A percentile compares a stretch with the other conserved stretches of the same genome.
Evolutionary conservation across 2,797 vertebrate species (phyloP).

Genomic region (Rhabdomys pumilio): DNA sequence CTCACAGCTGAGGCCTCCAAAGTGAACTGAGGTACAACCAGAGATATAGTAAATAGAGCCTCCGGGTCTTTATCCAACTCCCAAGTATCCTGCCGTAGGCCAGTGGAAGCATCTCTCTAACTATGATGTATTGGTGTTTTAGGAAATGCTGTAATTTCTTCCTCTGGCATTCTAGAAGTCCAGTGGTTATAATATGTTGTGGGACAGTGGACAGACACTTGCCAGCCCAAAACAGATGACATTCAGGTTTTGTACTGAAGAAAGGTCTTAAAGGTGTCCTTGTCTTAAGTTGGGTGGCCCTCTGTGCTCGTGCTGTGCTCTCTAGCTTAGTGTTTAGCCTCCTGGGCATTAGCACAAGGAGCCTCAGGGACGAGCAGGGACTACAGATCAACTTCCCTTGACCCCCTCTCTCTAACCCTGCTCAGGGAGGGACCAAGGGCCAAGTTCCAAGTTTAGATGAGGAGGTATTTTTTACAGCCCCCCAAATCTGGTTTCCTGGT

Average conservation of each 20-base stretch:
- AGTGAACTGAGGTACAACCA: rapidly evolving
- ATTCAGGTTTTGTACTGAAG: not conserved
- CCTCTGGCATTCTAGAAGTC: not conserved
- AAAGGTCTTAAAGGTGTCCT: not conserved
- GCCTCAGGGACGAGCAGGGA: no score
- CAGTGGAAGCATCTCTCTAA: not conserved
- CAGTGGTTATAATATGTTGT: rapidly evolving
- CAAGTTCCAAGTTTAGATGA: not conserved
- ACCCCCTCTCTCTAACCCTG: no score
- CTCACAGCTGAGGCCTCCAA: not conserved
- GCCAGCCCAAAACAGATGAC: rapidly evolving
- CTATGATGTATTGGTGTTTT: not conserved
- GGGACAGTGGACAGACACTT: not conserved
- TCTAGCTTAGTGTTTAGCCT: not conserved
- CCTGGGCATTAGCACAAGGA: rapidly evolving
- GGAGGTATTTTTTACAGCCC: not conserved
- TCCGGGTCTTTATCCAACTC: not conserved
- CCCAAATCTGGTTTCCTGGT: not conserved
- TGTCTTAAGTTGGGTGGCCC: not conserved
- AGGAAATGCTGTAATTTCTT: not conserved
- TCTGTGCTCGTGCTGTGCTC: not conserved
- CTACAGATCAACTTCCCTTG: not conserved
- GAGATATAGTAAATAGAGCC: not conserved
- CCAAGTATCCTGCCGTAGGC: not conserved
- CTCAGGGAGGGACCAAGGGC: not conserved